A percentile compares a stretch with the other conserved stretches of the same genome.
Evolutionary conservation across 1,140 invertebrate genomes (phyloP).

Genomic region (Meloidogyne exigua): DNA sequence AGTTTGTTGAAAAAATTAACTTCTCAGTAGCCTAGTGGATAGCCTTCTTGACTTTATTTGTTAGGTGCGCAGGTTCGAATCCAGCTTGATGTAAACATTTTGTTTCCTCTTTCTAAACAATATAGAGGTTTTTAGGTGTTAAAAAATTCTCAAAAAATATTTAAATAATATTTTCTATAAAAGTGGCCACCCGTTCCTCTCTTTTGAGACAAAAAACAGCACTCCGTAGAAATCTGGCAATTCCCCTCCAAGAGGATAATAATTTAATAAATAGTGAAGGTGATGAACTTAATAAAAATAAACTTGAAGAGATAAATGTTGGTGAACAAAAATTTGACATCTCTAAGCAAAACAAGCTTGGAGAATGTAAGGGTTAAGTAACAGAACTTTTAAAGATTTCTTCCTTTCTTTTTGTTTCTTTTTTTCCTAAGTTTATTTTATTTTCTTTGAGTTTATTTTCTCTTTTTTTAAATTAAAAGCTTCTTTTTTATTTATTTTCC

Average conservation of each 20-base stretch:
- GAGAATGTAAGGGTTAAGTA: background rate
- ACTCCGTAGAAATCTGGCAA: background rate
- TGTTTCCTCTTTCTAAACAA: background rate
- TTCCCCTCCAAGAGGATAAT: conserved; percentile 3
- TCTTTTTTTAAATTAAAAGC: no score
- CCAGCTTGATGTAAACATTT: no score
- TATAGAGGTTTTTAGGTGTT: no score
- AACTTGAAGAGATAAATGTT: background rate
- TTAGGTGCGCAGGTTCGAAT: no score
- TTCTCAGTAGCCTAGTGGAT: no score
- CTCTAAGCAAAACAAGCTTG: background rate
- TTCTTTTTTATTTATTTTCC: background rate
- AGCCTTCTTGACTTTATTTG: no score
- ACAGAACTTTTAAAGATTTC: background rate
- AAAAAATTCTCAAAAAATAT: background rate
- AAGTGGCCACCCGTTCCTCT: background rate
- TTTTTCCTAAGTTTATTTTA: background rate
- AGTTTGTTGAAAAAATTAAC: no score
- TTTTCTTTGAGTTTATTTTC: background rate
- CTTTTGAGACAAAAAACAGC: conserved; percentile 2
- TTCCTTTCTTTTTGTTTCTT: background rate
- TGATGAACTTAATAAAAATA: conserved; percentile 3
- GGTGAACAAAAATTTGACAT: background rate
- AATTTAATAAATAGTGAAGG: background rate
- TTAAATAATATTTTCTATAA: background rate